Percentiles rank a stretch among this genome's conserved stretches.
phyloP scores from a whole-genome alignment of 2,113 vertebrate species.

The Cephalopholis sonnerati region DNA sequence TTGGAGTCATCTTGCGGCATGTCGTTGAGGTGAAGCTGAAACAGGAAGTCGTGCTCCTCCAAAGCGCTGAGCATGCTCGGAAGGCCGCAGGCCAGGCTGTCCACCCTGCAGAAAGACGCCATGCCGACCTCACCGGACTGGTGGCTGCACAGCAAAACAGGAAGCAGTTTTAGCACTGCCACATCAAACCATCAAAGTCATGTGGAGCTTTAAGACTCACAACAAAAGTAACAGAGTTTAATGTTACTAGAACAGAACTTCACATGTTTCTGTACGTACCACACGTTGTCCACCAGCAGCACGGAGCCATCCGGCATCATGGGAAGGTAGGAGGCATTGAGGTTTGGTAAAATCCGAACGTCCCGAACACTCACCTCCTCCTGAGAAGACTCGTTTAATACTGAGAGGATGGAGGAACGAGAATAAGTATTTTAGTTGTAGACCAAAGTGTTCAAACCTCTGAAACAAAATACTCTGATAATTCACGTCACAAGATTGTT shows the following conservation, averaged over 20 bases:
- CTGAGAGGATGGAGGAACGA: conserved; percentile 65
- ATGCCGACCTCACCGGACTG: conserved; percentile 91
- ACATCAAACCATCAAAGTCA: not conserved
- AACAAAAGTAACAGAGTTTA: not conserved
- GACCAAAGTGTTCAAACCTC: too few relatives aligned
- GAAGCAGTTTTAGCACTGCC: not conserved
- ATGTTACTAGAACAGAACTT: too few relatives aligned
- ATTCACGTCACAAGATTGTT: too few relatives aligned
- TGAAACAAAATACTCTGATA: too few relatives aligned
- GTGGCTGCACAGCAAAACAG: conserved; percentile 79
- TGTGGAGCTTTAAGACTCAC: not conserved
- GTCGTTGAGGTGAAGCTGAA: conserved; percentile 89
- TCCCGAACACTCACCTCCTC: conserved; percentile 90
- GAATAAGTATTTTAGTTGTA: too few relatives aligned
- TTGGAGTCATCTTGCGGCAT: conserved; percentile 86
- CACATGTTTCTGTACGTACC: conserved; percentile 77
- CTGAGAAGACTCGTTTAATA: conserved; percentile 90
- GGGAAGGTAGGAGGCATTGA: conserved; percentile 92
- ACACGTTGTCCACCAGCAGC: conserved; percentile 92
- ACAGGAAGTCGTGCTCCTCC: conserved; percentile 94
- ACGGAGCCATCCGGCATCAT: conserved; percentile 94
- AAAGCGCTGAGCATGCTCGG: conserved; percentile 90
- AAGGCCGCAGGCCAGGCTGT: conserved; percentile 81
- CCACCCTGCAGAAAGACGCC: conserved; percentile 89
- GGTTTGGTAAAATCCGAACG: conserved; percentile 89